Conservation (phyloP, 2,113 vertebrate genomes). For the Nettapus auritus region DNA sequence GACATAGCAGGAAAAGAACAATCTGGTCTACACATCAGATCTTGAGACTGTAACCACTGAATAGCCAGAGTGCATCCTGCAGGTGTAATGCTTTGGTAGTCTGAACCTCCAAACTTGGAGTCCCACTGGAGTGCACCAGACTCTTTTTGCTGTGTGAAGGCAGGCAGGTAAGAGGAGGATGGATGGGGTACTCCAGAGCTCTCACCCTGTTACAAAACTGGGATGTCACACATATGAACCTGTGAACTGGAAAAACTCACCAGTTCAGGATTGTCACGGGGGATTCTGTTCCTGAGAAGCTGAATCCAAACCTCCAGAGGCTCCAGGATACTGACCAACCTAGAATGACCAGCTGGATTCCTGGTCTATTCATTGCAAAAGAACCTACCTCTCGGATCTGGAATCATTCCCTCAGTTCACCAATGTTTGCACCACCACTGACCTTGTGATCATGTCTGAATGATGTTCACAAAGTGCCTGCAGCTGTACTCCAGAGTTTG, state of each 20-base stretch:
- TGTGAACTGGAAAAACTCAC: background rate
- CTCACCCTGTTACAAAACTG: background rate
- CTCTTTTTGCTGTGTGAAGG: background rate
- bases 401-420: background rate
- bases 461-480: background rate
- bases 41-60: background rate
- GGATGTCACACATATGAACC: background rate
- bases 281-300: background rate
- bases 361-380: background rate
- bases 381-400: background rate
- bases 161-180: background rate
- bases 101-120: rapidly evolving
- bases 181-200: background rate
- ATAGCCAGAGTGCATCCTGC: background rate
- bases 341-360: background rate
- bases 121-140: background rate
- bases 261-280: rapidly evolving
- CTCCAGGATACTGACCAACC: background rate
- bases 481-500: background rate
- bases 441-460: rapidly evolving
- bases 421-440: rapidly evolving
- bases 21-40: background rate
- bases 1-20: background rate
- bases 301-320: background rate
- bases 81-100: background rate